Evolutionary conservation across 2,888 invertebrate genomes (phyloP).

Genomic region (Cyclophora punctaria): DNA sequence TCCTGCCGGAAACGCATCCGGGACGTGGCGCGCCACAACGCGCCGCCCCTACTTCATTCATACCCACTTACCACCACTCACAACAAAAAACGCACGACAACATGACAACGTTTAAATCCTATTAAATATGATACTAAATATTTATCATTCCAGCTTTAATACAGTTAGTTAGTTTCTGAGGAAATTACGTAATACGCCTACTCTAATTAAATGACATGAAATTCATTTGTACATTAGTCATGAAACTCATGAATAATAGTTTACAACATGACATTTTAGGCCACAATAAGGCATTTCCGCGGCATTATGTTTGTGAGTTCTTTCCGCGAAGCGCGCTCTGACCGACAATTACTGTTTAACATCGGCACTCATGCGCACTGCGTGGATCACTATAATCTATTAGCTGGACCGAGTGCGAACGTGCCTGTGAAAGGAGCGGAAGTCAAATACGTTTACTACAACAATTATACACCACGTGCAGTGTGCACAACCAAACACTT

Average conservation of each 20-base stretch:
- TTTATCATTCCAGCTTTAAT: no score
- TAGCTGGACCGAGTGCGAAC: conserved; percentile 14
- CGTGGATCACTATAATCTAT: conserved; percentile 17
- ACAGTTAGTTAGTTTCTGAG: no score
- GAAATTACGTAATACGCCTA: no score
- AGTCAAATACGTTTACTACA: conserved; percentile 31
- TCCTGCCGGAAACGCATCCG: conserved; percentile 68
- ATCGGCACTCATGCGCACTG: conserved; percentile 7
- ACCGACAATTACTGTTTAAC: conserved; percentile 11
- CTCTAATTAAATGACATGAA: no score
- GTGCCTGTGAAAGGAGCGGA: conserved; percentile 41
- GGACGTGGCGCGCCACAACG: conserved; percentile 59
- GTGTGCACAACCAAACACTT: conserved; percentile 2
- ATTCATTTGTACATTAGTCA: conserved; percentile 1
- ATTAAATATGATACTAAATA: no score
- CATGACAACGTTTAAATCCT: no score
- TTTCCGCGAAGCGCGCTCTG: conserved; percentile 10
- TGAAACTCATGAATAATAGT: conserved; percentile 5
- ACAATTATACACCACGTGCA: conserved; percentile 21
- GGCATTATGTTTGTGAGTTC: conserved; percentile 13
- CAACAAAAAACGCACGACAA: no score
- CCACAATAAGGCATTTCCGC: conserved; percentile 20
- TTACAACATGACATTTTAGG: conserved; percentile 16
- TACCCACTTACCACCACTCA: no score
- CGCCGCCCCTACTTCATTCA: conserved; percentile 45